A percentile compares a stretch with the other conserved stretches of the same genome.
These are phyloP conservation scores for Drosophila trapezifrons DNA, from an alignment of 1,140 invertebrate genomes.

Conservation along the genomic window DNA sequence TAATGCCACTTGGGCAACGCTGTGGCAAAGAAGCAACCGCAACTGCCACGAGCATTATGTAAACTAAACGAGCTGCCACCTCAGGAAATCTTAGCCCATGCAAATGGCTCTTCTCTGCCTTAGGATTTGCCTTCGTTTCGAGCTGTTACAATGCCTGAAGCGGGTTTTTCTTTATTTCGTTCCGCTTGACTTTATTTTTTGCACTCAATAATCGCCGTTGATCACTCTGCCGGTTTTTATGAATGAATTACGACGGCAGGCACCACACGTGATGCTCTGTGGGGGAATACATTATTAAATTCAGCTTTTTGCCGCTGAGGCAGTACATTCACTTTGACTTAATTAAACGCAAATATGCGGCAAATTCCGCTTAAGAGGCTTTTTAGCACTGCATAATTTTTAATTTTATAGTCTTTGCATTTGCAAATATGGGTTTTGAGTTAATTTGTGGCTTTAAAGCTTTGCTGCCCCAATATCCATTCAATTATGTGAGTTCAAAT, in stretches of 20 bases:
- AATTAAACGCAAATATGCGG: constrained; percentile 27
- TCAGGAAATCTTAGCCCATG: constrained; percentile 51
- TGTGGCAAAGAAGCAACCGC: constrained; percentile 68
- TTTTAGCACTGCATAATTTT: constrained; percentile 55
- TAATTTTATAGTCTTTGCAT: not conserved
- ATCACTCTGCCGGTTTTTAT: constrained; percentile 58
- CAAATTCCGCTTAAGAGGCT: constrained; percentile 27
- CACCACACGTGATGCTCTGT: constrained; percentile 36
- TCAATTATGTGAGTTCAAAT: not conserved
- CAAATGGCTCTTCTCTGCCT: constrained; percentile 49
- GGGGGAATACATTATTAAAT: constrained; percentile 4
- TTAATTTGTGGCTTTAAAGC: not conserved
- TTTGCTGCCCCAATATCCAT: not conserved
- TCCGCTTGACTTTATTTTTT: constrained; percentile 56
- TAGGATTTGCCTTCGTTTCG: constrained; percentile 14
- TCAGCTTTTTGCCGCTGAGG: constrained; percentile 15
- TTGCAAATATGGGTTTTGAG: not conserved
- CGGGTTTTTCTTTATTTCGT: constrained; percentile 16
- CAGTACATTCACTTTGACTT: constrained; percentile 64
- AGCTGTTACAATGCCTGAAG: constrained; percentile 19
- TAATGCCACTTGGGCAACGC: constrained; percentile 73
- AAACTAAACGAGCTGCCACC: constrained; percentile 67
- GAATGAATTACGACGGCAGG: constrained; percentile 64
- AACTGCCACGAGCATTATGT: constrained; percentile 74
- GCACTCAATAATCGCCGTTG: constrained; percentile 52